Percentiles rank a stretch among this genome's conserved stretches.
Conservation (phyloP, 2,888 invertebrate genomes). For the Blastobasis lacticolella region DNA sequence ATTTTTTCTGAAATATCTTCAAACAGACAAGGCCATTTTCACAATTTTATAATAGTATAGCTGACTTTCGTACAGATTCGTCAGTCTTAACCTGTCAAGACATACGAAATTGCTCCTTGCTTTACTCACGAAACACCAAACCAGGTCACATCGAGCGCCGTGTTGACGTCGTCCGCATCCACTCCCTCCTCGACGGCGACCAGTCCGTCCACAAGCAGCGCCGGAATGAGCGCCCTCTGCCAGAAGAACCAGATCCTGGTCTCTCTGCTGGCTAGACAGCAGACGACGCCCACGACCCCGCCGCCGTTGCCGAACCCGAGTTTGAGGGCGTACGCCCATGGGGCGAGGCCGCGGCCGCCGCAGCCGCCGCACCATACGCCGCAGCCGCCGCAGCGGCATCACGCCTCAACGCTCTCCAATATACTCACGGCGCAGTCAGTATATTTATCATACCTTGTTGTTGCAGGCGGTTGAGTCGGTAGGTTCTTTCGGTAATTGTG, state of each 20-base stretch:
- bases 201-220: constrained; percentile 40
- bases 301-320: constrained; percentile 82
- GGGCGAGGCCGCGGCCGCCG: constrained; percentile 30
- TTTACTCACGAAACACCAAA: too few species aligned
- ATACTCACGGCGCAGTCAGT: constrained; percentile 33
- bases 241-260: constrained; percentile 91
- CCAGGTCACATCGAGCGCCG: constrained; percentile 73
- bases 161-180: constrained; percentile 67
- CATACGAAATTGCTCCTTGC: too few species aligned
- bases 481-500: too few species aligned
- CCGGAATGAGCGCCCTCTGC: constrained; percentile 79
- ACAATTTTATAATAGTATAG: too few species aligned
- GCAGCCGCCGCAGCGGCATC: constrained; percentile 8
- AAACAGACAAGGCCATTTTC: too few species aligned
- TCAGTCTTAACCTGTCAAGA: too few species aligned
- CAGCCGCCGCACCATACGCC: constrained; percentile 26
- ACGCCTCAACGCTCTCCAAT: constrained; percentile 35
- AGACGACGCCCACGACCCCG: constrained; percentile 78
- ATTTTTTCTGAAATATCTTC: too few species aligned
- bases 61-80: too few species aligned
- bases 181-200: constrained; percentile 46
- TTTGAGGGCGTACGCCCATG: constrained; percentile 41
- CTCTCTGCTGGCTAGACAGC: constrained; percentile 84
- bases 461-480: too few species aligned
- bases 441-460: neutral